Evolutionary conservation across 2,113 vertebrate genomes (phyloP).

Genomic region (Motacilla tschutschensis): DNA sequence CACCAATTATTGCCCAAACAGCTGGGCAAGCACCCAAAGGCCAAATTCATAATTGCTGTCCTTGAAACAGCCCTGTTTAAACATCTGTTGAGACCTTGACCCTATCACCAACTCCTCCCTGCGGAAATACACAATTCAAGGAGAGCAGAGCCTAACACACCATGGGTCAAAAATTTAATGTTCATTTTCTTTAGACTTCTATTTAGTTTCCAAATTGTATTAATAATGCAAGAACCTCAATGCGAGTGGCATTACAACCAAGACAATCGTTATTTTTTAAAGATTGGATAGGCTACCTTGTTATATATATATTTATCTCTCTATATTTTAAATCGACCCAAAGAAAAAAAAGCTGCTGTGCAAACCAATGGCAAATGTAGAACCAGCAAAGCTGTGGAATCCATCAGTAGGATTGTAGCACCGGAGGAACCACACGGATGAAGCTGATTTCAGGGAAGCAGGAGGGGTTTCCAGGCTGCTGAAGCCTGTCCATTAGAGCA

Average conservation of each 20-base stretch:
- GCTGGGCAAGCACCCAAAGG: background rate
- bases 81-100: background rate
- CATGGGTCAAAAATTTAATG: background rate
- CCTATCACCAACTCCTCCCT: background rate
- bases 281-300: background rate
- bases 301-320: background rate
- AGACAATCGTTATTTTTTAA: background rate
- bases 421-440: accelerated
- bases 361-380: background rate
- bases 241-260: accelerated
- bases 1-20: background rate
- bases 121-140: background rate
- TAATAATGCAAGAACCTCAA: slow-evolving; percentile 11
- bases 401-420: background rate
- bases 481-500: background rate
- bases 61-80: background rate
- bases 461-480: background rate
- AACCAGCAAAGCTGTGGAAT: background rate
- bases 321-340: background rate
- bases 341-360: background rate
- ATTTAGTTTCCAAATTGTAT: background rate
- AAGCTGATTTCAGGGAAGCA: background rate
- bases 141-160: background rate
- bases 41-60: background rate
- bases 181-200: background rate